Evolutionary conservation across 2,113 vertebrate species (phyloP).

Genomic region (Circaetus gallicus): DNA sequence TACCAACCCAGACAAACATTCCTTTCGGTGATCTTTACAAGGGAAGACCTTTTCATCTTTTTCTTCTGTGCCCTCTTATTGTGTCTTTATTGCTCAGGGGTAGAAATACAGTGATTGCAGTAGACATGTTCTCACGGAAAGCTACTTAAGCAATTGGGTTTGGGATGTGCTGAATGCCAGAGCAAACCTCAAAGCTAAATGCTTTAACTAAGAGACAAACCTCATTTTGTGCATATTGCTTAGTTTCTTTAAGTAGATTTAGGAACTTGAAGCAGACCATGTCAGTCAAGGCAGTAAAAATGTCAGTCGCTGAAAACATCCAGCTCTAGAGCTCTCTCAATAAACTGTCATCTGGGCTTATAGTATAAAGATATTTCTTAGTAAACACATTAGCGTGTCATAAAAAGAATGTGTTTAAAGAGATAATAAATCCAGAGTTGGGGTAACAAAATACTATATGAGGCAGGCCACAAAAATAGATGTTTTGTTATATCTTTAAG

Average conservation of each 20-base stretch:
- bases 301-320: background rate
- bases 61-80: background rate
- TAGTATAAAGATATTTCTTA: background rate
- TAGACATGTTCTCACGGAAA: background rate
- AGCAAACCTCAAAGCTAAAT: background rate
- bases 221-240: background rate
- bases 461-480: background rate
- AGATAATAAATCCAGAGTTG: rapidly evolving
- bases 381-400: background rate
- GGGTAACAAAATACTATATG: background rate
- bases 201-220: background rate
- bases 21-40: background rate
- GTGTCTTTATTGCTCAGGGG: background rate
- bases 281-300: background rate
- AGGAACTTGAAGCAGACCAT: background rate
- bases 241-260: background rate
- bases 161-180: background rate
- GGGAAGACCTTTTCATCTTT: background rate
- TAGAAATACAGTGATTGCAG: background rate
- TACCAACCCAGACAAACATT: background rate
- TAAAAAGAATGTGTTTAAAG: background rate
- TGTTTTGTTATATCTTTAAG: background rate
- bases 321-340: background rate
- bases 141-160: background rate
- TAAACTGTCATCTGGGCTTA: background rate